Conservation (phyloP, 2,888 invertebrate genomes). For the Leptopterna dolabrata region DNA sequence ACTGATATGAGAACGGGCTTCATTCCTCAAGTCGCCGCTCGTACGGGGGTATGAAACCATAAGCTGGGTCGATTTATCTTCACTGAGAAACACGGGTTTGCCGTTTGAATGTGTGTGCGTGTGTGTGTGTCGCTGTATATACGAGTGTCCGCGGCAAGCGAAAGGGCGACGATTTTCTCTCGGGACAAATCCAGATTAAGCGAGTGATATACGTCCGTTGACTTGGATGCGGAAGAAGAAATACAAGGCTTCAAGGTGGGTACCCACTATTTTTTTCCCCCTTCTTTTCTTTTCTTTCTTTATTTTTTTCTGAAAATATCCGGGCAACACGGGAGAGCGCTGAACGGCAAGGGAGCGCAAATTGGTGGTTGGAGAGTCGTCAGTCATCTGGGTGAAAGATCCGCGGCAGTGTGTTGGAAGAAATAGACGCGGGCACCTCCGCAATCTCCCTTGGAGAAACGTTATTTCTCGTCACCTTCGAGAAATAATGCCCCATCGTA, state of each 20-base stretch:
- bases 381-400: neutral
- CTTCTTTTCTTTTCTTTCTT: too few species aligned
- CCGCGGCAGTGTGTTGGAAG: neutral
- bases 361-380: neutral
- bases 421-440: neutral
- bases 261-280: too few species aligned
- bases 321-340: neutral
- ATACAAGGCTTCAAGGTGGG: neutral
- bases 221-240: neutral
- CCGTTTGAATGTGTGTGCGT: neutral
- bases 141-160: neutral
- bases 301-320: neutral
- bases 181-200: constrained; percentile 7
- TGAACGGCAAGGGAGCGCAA: neutral
- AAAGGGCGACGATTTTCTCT: constrained; percentile 3
- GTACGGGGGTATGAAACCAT: neutral
- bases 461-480: neutral
- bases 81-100: neutral
- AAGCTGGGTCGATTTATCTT: neutral
- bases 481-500: too few species aligned
- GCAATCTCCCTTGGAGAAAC: neutral
- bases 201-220: neutral
- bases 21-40: neutral
- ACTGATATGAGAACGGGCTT: neutral
- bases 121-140: neutral